Evolutionary conservation across 2,797 vertebrate genomes (phyloP).

Genomic region (Sebastes goodei): DNA sequence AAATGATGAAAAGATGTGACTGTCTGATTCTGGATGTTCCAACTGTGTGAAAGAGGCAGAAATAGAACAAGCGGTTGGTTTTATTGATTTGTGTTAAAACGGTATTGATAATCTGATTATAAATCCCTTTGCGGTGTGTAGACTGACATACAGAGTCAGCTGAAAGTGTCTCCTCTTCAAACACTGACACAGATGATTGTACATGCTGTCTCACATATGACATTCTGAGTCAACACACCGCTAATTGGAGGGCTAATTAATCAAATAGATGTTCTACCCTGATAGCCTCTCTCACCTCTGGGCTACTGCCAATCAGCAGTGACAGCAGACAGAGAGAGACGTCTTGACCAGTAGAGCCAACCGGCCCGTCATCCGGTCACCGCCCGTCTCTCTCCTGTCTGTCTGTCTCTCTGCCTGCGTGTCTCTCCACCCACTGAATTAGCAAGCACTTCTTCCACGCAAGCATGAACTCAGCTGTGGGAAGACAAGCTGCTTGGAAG

Average conservation of each 20-base stretch:
- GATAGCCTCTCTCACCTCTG: constrained; percentile 59
- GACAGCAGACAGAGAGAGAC: constrained; percentile 57
- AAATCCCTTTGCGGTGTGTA: not conserved
- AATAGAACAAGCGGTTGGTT: not conserved
- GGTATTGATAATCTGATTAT: not conserved
- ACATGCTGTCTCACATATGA: constrained; percentile 55
- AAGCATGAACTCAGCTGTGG: constrained; percentile 51
- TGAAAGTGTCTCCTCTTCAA: constrained; percentile 16
- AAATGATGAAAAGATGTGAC: not conserved
- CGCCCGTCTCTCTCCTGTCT: constrained; percentile 40
- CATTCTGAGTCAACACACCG: constrained; percentile 61
- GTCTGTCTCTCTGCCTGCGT: constrained; percentile 17
- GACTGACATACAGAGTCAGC: constrained; percentile 2
- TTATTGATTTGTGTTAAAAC: not conserved
- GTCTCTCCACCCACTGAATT: constrained; percentile 58
- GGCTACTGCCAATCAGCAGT: constrained; percentile 66
- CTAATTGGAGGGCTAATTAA: constrained; percentile 63
- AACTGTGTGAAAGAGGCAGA: not conserved
- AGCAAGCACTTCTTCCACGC: constrained; percentile 49
- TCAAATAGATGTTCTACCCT: constrained; percentile 52
- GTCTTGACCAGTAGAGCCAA: constrained; percentile 48
- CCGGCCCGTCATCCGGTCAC: constrained; percentile 41
- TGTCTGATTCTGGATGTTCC: not conserved
- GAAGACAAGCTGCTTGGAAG: constrained; percentile 67
- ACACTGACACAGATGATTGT: constrained; percentile 46